Base-by-base conservation (phyloP, 2,888 invertebrate genomes). In the Galeruca laticollis region DNA sequence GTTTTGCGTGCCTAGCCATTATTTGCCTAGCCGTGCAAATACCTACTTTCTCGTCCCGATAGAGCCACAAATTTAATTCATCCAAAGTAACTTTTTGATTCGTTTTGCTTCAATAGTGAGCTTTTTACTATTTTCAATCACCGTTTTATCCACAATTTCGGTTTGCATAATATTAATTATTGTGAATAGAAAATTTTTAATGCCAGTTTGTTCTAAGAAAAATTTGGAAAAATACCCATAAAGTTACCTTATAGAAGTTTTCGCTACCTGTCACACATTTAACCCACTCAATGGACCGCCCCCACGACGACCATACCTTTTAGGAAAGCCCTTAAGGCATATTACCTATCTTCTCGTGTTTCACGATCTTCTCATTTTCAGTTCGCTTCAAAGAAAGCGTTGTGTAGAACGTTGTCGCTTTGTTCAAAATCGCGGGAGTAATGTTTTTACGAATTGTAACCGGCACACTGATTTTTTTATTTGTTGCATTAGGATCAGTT, bases 351-450 rank as follows among this genome's bases (percentile, higher is more conserved):
- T 57, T 57, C 35, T 57, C 63, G 40, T 63, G 63, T 54, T 52
- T 54, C 63, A 54, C 63, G 63, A 63, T 54, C 52, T 54, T 63
- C 37, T 33, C 35, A 33, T 57, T 35, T 57, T 57, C 56, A 57
- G 56, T 57, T 57, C 15, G 33, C 18, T 33, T 15, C 56, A 15
- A 57, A 57, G 35, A 35, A 15, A 6, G n/a, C 33, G 15, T 35
- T 15, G 15, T 1, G 18, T 15, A 18, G 18, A 21, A 35, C 37
- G 52, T 13, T 52, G 54, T 35, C 56, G 56, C 31, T 33, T 33
- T n/a, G n/a, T 9, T 35, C 11, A 18, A 33, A 33, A 56, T 18
- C 10, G n/a, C 15, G 18, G 26, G 33, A 57, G 11, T 33, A 57
- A 10, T 57, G 56, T 33, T 33, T 13, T 35, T 15, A 33, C 56